phyloP scores from a whole-genome alignment of 2,113 vertebrate species.

The Xenopus laevis region DNA sequence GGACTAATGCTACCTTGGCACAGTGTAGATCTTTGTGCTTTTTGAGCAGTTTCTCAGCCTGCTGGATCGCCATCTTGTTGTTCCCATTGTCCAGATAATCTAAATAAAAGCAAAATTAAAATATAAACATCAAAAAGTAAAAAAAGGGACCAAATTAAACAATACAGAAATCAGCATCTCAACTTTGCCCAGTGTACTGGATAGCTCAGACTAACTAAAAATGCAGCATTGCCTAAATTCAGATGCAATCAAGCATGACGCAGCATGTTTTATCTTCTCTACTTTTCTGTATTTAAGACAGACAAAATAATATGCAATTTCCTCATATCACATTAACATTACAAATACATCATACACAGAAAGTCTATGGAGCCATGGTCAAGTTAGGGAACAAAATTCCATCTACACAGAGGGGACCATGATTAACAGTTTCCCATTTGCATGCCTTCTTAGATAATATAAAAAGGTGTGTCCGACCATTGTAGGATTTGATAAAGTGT shows the following conservation, averaged over 20 bases:
- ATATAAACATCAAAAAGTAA: not conserved
- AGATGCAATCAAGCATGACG: not conserved
- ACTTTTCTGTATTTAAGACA: too few relatives aligned
- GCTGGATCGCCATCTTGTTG: slow-evolving; percentile 99
- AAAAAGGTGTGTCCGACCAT: too few relatives aligned
- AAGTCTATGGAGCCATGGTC: too few relatives aligned
- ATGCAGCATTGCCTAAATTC: not conserved
- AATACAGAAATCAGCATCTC: not conserved
- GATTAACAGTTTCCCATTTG: too few relatives aligned
- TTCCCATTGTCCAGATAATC: slow-evolving; percentile 99
- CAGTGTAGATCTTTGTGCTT: slow-evolving; percentile 98
- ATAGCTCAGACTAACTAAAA: not conserved
- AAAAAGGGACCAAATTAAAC: not conserved
- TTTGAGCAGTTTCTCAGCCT: slow-evolving; percentile 95
- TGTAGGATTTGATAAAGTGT: too few relatives aligned
- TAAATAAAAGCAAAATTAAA: slow-evolving; percentile 47
- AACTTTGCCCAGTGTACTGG: not conserved
- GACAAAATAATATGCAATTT: too few relatives aligned
- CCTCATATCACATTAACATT: too few relatives aligned
- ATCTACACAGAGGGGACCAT: too few relatives aligned
- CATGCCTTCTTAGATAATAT: too few relatives aligned
- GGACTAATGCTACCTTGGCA: slow-evolving; percentile 76
- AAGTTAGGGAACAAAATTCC: too few relatives aligned
- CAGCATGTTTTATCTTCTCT: not conserved
- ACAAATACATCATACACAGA: too few relatives aligned